These are phyloP conservation scores for Eulemur rufifrons DNA, from an alignment of 2,113 vertebrate genomes.

Conservation along the genomic window DNA sequence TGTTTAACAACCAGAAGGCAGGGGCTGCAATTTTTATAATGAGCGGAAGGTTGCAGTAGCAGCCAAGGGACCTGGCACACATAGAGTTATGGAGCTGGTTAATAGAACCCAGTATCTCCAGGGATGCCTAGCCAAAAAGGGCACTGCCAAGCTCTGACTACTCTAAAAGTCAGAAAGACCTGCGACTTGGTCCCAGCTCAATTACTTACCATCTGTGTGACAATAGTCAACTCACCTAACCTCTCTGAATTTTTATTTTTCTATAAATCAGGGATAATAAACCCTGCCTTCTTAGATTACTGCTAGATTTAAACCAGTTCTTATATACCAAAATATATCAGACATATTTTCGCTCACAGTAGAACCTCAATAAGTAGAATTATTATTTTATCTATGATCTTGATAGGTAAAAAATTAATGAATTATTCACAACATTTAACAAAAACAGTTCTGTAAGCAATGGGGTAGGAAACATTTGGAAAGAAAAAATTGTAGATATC, in stretches of 20 bases:
- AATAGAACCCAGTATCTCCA: not conserved
- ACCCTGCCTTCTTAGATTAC: not conserved
- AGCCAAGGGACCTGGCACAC: not conserved
- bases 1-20: not conserved
- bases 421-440: not conserved
- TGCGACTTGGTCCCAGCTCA: not conserved
- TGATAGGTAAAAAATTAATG: not conserved
- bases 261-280: not conserved
- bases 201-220: not conserved
- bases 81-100: not conserved
- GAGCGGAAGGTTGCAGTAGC: not conserved
- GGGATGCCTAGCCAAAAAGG: rapidly evolving
- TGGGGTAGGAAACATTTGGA: not conserved
- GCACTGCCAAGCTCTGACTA: not conserved
- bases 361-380: not conserved
- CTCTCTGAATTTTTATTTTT: not conserved
- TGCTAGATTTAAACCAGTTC: not conserved
- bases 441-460: not conserved
- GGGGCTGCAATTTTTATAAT: not conserved
- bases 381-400: not conserved
- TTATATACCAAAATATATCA: not conserved
- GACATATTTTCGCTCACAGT: not conserved
- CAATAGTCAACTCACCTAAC: not conserved
- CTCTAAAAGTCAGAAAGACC: not conserved
- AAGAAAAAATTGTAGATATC: not conserved